Base-by-base conservation (phyloP, 2,113 vertebrate species). In the Chaetops frenatus region DNA sequence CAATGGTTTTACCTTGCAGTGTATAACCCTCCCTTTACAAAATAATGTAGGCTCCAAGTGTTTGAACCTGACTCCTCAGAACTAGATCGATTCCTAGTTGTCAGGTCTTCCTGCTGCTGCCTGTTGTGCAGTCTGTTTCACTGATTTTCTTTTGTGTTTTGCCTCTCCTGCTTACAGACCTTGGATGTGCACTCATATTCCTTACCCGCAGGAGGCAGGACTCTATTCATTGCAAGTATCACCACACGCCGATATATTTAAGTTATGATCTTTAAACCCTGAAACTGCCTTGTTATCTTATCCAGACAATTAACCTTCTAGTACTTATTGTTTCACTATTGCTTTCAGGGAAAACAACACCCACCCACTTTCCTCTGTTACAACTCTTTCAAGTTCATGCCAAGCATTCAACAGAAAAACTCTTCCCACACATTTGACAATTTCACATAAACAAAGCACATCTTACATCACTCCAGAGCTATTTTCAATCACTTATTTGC, bases 291-390 rank as follows among this genome's bases (percentile, higher is more conserved):
- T 66, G 64, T 83, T 83, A 93, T 51, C 69, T 76, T 29, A 81
- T 58, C 15, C 54, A 92, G 86, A 86, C 35, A 96, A 92, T 85
- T 45, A 93, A 86, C 56, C 45, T 80, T 60, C 12, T n/a, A 88
- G 51, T 74, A 54, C 70, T 93, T 92, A 65, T 20, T 93, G 44
- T 90, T 92, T 85, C 81, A 66, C 51, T 65, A 74, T 8, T 60
- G 31, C 58, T 95, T 95, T 57, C 85, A 93, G 71, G 50, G 58
- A 82, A 94, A 91, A 85, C 35, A 95, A 6, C n/a, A 88, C 38
- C 51, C 54, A 3, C 44, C 53, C 42, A 44, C 36, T 65, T 88
- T 72, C 45, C 38, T 48, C 33, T 78, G 10, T 38, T 74, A 38
- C 11, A 88, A 73, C 47, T 81, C 69, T 54, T 82, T 18, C 47